Base-by-base conservation (phyloP, 2,888 invertebrate species). In the Steinernema hermaphroditum region DNA sequence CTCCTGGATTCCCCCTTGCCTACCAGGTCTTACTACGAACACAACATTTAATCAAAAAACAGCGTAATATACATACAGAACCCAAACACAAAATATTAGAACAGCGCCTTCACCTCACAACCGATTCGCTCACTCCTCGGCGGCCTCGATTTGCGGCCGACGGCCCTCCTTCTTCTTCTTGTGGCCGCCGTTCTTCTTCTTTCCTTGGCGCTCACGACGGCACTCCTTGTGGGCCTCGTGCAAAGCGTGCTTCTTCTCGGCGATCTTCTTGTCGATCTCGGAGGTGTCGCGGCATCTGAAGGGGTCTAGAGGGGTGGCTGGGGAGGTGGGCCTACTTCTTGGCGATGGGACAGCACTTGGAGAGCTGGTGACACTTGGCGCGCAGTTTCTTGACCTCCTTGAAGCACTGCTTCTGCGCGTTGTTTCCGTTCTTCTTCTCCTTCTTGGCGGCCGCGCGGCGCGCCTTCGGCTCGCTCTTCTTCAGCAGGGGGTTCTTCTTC, bases 301-400 rank as follows among this genome's bases (percentile, higher is more conserved):
- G 12, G 24, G 19, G 9, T 54, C 24, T 19, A 6, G 16, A 19
- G 27, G 54, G 22, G 12, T 14, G 19, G 19, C 9, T n/a, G 16
- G 6, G 54, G 9, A 41, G 8, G 9, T 41, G 27, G 4, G 16
- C 34, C 29, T 27, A 62, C 62, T 62, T 50, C 50, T 34, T 62
- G 62, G 62, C 62, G 32, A 62, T 62, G 62, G 62, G 62, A 32
- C 62, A 62, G 62, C 62, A 62, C 62, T 62, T 62, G 62, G 62
- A 29, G 32, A 27, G 27, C 32, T 62, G 62, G 32, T 62, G 62
- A 32, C 62, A 62, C 34, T 29, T 24, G 62, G 29, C 27, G 62
- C 62, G 62, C 32, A 62, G 27, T 32, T 62, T 62, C 62, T 62
- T 62, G 2, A 62, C 62, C 16, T 62, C 62, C 62, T 29, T 24